phyloP scores from a whole-genome alignment of 2,888 invertebrate genomes.

The Hipparchia semele region DNA sequence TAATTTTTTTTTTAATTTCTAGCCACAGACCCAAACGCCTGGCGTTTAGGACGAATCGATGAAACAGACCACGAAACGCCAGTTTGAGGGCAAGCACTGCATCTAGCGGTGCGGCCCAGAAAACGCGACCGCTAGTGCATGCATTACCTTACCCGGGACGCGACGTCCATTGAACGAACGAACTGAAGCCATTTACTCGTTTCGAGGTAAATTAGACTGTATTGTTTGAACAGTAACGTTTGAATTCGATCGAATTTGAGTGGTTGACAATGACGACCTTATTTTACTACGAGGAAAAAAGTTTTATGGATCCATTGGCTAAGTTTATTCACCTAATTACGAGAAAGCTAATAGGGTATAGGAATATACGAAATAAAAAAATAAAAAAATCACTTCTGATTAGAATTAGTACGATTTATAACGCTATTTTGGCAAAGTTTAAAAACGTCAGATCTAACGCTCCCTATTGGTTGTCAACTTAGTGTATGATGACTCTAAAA shows the following conservation, averaged over 20 bases:
- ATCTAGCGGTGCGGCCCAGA: constrained; percentile 61
- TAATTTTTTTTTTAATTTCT: constrained; percentile 37
- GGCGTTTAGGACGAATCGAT: constrained; percentile 91
- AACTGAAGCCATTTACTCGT: constrained; percentile 20
- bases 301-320: constrained; percentile 4
- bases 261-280: background rate
- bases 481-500: too few species aligned
- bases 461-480: too few species aligned
- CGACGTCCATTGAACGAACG: constrained; percentile 14
- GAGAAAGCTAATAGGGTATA: background rate
- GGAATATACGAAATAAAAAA: too few species aligned
- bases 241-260: constrained; percentile 10
- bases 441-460: too few species aligned
- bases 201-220: constrained; percentile 14
- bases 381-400: too few species aligned
- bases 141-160: constrained; percentile 24
- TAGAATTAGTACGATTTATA: too few species aligned
- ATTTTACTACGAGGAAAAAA: background rate
- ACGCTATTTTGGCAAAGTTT: too few species aligned
- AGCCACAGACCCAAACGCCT: constrained; percentile 90
- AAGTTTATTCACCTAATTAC: background rate
- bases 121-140: constrained; percentile 55
- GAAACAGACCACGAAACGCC: constrained; percentile 92
- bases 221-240: constrained; percentile 1
- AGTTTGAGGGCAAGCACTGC: constrained; percentile 84